Conservation (phyloP, 2,888 invertebrate species). For the Nephrotoma flavescens region DNA sequence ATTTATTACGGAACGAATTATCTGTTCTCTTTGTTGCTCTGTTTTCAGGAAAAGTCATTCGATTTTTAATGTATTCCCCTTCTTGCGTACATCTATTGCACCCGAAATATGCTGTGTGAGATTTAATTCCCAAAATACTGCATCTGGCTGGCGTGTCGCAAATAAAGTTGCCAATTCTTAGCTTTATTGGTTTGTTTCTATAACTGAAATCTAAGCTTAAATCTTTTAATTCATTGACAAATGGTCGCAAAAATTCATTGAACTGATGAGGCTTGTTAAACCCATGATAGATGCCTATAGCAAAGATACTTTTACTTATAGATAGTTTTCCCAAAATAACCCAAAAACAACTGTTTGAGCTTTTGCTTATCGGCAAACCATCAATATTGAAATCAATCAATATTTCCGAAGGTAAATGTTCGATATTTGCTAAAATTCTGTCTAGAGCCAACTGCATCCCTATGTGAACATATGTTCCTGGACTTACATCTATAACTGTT, state of each 20-base stretch:
- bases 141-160: background rate
- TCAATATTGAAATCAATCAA: too few relatives aligned
- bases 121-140: slow-evolving; percentile 2
- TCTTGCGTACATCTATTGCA: slow-evolving; percentile 9
- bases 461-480: background rate
- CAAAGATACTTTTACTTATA: background rate
- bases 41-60: slow-evolving; percentile 9
- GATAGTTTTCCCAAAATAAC: background rate
- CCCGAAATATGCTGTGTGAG: slow-evolving; percentile 8
- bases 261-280: background rate
- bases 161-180: background rate
- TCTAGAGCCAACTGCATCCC: background rate
- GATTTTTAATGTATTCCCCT: slow-evolving; percentile 11
- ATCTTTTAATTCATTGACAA: background rate
- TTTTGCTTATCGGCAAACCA: too few relatives aligned
- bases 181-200: background rate
- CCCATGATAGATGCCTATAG: background rate
- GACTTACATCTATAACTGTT: background rate
- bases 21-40: background rate
- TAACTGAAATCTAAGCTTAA: background rate
- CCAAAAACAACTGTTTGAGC: too few relatives aligned
- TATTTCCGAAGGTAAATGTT: background rate
- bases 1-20: slow-evolving; percentile 7
- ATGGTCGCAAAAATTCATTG: background rate
- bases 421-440: background rate